Percentiles rank a stretch among this genome's conserved stretches.
phyloP scores from a whole-genome alignment of 2,113 vertebrate species.

The Hiodon alosoides region DNA sequence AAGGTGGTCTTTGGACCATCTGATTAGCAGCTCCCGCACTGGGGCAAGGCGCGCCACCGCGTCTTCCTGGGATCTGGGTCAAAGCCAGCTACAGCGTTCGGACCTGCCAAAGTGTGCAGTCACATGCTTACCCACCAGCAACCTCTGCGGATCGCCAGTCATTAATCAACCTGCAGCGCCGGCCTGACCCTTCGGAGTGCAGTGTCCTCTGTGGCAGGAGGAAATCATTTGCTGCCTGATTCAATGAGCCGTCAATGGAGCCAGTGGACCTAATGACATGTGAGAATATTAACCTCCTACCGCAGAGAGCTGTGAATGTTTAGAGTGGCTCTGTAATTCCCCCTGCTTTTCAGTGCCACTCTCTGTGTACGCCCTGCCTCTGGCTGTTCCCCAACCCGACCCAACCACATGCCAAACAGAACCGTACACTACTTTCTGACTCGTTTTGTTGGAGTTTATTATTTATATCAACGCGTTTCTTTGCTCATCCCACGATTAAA shows the following conservation, averaged over 20 bases:
- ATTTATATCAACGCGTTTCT: too few relatives aligned
- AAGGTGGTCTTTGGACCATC: constrained; percentile 56
- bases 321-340: constrained; percentile 92
- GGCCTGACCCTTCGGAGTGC: constrained; percentile 84
- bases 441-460: too few relatives aligned
- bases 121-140: constrained; percentile 87
- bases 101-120: constrained; percentile 79
- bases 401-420: neutral
- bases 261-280: constrained; percentile 97
- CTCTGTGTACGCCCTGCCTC: constrained; percentile 43
- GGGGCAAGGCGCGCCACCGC: constrained; percentile 68
- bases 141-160: constrained; percentile 82
- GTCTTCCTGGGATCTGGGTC: constrained; percentile 71
- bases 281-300: constrained; percentile 99
- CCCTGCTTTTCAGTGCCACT: constrained; percentile 69
- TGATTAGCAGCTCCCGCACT: constrained; percentile 51
- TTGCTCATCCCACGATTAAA: too few relatives aligned
- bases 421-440: too few relatives aligned
- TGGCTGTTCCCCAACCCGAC: constrained; percentile 54
- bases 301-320: constrained; percentile 90
- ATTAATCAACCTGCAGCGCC: constrained; percentile 87
- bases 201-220: constrained; percentile 89
- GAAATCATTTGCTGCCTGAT: constrained; percentile 99
- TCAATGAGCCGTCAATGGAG: constrained; percentile 90
- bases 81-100: constrained; percentile 82